Conservation (phyloP, 2,113 vertebrate genomes). For the Rana temporaria region DNA sequence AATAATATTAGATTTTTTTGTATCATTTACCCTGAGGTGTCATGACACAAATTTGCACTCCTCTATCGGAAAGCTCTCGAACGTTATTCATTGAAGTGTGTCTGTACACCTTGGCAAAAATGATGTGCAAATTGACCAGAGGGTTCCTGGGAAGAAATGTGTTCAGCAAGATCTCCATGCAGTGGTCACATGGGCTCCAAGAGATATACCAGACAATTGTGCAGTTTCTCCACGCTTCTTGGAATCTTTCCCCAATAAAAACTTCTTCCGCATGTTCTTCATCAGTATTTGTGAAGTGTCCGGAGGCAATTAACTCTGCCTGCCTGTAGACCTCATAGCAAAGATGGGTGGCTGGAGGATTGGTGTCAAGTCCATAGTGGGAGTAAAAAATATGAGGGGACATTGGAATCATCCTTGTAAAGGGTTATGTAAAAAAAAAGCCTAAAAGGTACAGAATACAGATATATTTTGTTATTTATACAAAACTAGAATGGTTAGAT, state of each 20-base stretch:
- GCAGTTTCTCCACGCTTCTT: constrained; percentile 9
- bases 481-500: neutral
- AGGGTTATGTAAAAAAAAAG: no score
- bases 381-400: neutral
- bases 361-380: neutral
- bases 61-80: neutral
- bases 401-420: constrained; percentile 32
- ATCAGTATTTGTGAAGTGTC: constrained; percentile 17
- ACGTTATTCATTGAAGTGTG: neutral
- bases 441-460: neutral
- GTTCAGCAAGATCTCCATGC: constrained; percentile 15
- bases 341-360: constrained; percentile 31
- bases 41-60: constrained; percentile 26
- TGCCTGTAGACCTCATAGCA: constrained; percentile 27
- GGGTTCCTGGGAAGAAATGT: constrained; percentile 15
- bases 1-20: neutral
- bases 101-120: constrained; percentile 8
- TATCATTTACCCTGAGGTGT: neutral
- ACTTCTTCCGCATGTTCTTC: constrained; percentile 18
- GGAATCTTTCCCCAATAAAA: constrained; percentile 27
- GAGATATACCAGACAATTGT: constrained; percentile 45
- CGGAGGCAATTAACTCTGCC: neutral
- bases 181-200: constrained; percentile 38
- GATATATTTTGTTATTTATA: neutral
- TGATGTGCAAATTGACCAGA: neutral